Conservation (phyloP, 2,797 vertebrate genomes). For the Halcyon chelicuti region DNA sequence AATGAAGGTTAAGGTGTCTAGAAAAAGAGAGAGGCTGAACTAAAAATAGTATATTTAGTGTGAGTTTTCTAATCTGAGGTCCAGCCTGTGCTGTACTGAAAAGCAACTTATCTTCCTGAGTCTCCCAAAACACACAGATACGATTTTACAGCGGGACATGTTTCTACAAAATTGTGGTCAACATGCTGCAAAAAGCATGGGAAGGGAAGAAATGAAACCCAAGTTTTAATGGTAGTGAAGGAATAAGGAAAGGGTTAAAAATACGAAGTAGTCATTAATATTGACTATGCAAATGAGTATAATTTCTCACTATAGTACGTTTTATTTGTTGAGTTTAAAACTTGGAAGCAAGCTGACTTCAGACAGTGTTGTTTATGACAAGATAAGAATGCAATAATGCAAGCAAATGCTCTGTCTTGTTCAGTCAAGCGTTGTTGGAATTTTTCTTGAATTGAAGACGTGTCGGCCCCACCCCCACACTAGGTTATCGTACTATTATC, state of each 20-base stretch:
- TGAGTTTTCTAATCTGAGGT: not conserved
- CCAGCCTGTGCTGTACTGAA: not conserved
- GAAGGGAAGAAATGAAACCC: not conserved
- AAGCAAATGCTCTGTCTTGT: not conserved
- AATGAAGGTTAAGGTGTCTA: not conserved
- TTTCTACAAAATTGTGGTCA: not conserved
- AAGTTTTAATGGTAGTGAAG: not conserved
- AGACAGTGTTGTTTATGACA: not conserved
- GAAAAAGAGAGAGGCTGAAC: not conserved
- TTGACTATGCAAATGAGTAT: not conserved
- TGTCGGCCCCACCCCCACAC: rapidly evolving
- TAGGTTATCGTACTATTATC: not conserved
- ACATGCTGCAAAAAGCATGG: not conserved
- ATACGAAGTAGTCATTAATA: not conserved
- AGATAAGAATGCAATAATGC: not conserved
- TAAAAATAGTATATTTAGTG: not conserved
- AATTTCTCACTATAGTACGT: not conserved
- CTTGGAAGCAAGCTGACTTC: not conserved
- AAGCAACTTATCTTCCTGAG: not conserved
- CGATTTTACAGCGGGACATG: not conserved
- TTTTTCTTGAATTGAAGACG: not conserved
- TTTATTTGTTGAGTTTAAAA: not conserved
- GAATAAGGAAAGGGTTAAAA: not conserved
- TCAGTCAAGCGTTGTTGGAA: not conserved
- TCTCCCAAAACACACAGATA: not conserved